Percentiles rank a stretch among this genome's conserved stretches.
phyloP scores from a whole-genome alignment of 1,140 invertebrate genomes.

The Portunus trituberculatus region DNA sequence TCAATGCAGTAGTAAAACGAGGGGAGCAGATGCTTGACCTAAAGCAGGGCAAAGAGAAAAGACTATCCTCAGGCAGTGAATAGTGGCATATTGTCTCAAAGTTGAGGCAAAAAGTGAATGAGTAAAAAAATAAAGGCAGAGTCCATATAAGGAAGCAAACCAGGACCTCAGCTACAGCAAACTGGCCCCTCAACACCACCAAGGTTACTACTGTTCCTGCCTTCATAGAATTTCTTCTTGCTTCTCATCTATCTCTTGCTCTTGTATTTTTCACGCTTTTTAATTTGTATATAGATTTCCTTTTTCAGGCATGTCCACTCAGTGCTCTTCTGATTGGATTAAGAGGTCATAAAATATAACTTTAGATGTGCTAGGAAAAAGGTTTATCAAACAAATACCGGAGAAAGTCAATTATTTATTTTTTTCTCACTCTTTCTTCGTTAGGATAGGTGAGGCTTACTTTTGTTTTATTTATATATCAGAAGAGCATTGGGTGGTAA shows the following conservation, averaged over 20 bases:
- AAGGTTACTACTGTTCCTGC: conserved; percentile 48
- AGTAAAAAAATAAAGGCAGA: not conserved
- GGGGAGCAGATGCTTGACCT: conserved; percentile 46
- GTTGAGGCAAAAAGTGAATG: not conserved
- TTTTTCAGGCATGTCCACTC: conserved; percentile 62
- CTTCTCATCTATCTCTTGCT: conserved; percentile 55
- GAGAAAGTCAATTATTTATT: conserved; percentile 31
- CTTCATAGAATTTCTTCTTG: not conserved
- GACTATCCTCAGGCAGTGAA: conserved; percentile 25
- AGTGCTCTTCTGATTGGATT: conserved; percentile 69
- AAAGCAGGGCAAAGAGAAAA: not conserved
- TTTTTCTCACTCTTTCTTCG: conserved; percentile 47
- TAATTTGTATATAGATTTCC: conserved; percentile 14
- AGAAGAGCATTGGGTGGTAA: conserved; percentile 76
- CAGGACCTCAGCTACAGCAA: not conserved
- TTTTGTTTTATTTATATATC: conserved; percentile 72
- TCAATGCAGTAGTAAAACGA: not conserved
- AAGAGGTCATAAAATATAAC: conserved; percentile 1
- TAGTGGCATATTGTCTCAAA: not conserved
- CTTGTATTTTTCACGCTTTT: not conserved
- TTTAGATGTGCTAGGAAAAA: not conserved
- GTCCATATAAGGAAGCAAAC: conserved; percentile 14
- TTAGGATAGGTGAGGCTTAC: conserved; percentile 70
- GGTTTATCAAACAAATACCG: not conserved
- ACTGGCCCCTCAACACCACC: conserved; percentile 35